These are phyloP conservation scores for Parapsyche elsis DNA, from an alignment of 1,140 invertebrate genomes.

Conservation along the genomic window DNA sequence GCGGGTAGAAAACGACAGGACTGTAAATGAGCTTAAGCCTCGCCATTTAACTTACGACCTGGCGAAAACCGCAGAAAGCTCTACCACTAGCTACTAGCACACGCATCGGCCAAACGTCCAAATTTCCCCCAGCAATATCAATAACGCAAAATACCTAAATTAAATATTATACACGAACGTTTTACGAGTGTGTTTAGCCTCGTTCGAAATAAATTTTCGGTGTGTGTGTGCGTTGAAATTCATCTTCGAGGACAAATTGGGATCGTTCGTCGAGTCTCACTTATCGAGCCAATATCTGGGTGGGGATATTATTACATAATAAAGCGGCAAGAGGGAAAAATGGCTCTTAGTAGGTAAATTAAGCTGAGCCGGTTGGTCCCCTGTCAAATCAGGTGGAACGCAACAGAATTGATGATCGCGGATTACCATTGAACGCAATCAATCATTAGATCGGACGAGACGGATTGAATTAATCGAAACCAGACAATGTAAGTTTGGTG, in stretches of 20 bases:
- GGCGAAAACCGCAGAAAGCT: constrained; percentile 8
- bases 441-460: neutral
- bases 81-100: neutral
- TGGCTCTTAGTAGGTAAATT: constrained; percentile 22
- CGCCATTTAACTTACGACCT: neutral
- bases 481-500: too few relatives aligned
- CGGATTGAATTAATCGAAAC: neutral
- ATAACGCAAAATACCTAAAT: neutral
- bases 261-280: neutral
- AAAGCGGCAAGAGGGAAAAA: neutral
- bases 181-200: too few relatives aligned
- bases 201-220: neutral
- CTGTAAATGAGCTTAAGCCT: constrained; percentile 17
- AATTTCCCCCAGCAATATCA: neutral
- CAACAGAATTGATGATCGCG: constrained; percentile 19
- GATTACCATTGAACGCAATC: constrained; percentile 9
- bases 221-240: too few relatives aligned
- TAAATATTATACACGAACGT: too few relatives aligned
- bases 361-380: constrained; percentile 1
- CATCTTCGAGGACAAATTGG: constrained; percentile 4
- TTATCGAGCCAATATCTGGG: too few relatives aligned
- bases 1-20: constrained; percentile 14
- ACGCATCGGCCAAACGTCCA: neutral
- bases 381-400: constrained; percentile 26
- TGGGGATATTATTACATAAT: neutral